Percentiles rank a stretch among this genome's conserved stretches.
These are phyloP conservation scores for Crenichthys baileyi DNA, from an alignment of 2,797 vertebrate genomes.

Conservation along the genomic window DNA sequence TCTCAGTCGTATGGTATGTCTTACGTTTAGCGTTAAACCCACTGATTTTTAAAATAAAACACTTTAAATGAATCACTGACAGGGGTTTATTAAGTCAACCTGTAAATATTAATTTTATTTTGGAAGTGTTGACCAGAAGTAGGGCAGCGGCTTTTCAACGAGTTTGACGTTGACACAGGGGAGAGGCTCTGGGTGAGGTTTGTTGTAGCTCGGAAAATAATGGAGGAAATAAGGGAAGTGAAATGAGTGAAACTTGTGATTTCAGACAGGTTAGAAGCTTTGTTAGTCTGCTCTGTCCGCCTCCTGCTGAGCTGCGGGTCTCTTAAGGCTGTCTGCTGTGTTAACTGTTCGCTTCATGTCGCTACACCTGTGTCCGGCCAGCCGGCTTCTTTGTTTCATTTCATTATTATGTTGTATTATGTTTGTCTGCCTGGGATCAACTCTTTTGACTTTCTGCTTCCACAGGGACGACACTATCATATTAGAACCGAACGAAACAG, in stretches of 20 bases:
- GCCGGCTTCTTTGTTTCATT: constrained; percentile 39
- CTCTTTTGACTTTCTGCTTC: background rate
- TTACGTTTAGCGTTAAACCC: background rate
- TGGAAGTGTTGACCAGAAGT: constrained; percentile 41
- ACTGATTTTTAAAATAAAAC: background rate
- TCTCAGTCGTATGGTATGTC: background rate
- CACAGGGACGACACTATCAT: background rate
- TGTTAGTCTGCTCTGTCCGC: background rate
- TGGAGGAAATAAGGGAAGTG: background rate
- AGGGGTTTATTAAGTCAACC: fast-evolving
- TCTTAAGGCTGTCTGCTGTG: background rate
- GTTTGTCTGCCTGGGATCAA: background rate
- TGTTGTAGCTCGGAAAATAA: constrained; percentile 23
- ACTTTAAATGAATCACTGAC: background rate
- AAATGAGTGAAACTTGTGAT: background rate
- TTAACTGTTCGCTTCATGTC: constrained; percentile 28
- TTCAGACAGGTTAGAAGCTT: too few species aligned
- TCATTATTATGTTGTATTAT: background rate
- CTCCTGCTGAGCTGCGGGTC: background rate
- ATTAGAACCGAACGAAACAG: background rate
- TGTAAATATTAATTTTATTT: constrained; percentile 1
- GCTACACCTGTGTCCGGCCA: constrained; percentile 54
- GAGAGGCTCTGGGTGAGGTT: constrained; percentile 65
- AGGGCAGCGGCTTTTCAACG: constrained; percentile 30
- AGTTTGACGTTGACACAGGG: constrained; percentile 57